A percentile compares a stretch with the other conserved stretches of the same genome.
phyloP scores from a whole-genome alignment of 2,888 invertebrate genomes.

The Pseudeuparius sepicola region DNA sequence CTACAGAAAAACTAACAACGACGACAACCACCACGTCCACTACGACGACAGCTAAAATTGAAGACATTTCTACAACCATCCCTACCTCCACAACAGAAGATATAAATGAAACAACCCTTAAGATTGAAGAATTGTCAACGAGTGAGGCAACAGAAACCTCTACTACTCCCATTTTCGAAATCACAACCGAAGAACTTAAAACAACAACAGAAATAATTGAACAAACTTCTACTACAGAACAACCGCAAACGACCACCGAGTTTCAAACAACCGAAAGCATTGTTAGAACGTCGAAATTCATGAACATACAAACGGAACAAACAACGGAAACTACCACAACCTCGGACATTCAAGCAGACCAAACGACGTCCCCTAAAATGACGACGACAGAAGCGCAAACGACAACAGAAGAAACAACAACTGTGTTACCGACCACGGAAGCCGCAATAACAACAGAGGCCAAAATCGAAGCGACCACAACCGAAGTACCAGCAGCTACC shows the following conservation, averaged over 20 bases:
- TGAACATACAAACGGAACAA: too few species aligned
- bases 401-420: conserved; percentile 16
- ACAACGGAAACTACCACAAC: conserved; percentile 11
- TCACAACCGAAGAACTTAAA: neutral
- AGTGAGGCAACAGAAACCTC: conserved; percentile 4
- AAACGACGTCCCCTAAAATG: conserved; percentile 13
- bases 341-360: conserved; percentile 12
- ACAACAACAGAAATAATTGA: conserved; percentile 14
- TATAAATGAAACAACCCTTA: too few species aligned
- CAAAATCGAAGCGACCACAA: conserved; percentile 8
- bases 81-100: too few species aligned
- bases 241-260: conserved; percentile 9
- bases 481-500: conserved; percentile 13
- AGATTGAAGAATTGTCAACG: too few species aligned
- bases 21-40: conserved; percentile 12
- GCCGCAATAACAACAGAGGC: conserved; percentile 18
- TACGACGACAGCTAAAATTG: conserved; percentile 26
- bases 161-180: neutral
- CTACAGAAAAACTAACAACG: conserved; percentile 1
- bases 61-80: conserved; percentile 29
- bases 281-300: conserved; percentile 12
- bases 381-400: conserved; percentile 12
- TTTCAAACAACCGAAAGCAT: conserved; percentile 12
- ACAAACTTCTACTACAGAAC: conserved; percentile 12
- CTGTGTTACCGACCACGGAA: conserved; percentile 18